Percentiles rank a stretch among this genome's conserved stretches.
These are phyloP conservation scores for Boulengeromyrus knoepffleri DNA, from an alignment of 2,113 vertebrate species.

Conservation along the genomic window DNA sequence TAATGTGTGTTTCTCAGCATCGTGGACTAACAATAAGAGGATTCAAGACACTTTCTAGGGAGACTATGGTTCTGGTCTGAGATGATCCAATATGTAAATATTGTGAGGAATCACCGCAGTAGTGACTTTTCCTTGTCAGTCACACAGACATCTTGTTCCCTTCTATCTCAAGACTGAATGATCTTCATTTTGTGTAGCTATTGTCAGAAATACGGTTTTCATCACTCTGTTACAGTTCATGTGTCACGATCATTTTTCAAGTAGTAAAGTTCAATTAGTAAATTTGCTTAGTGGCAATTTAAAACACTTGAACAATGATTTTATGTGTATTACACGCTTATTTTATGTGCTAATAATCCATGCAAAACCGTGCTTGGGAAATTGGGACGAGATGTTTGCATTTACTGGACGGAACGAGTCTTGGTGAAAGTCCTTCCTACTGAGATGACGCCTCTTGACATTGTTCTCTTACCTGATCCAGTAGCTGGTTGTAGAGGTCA, in stretches of 20 bases:
- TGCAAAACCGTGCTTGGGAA: neutral
- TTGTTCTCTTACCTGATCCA: slow-evolving; percentile 77
- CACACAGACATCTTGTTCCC: neutral
- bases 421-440: neutral
- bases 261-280: neutral
- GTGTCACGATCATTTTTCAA: neutral
- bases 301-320: neutral
- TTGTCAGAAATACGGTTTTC: neutral
- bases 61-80: neutral
- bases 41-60: neutral
- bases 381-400: neutral
- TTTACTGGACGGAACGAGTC: neutral
- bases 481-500: slow-evolving; percentile 86
- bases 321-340: neutral
- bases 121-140: neutral
- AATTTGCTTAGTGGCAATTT: neutral
- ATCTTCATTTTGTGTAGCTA: neutral
- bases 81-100: neutral
- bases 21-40: neutral
- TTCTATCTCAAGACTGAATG: neutral
- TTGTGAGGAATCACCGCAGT: neutral
- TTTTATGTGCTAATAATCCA: neutral
- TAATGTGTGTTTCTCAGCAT: neutral
- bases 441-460: neutral
- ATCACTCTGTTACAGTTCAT: neutral